Percentiles rank a stretch among this genome's conserved stretches.
Evolutionary conservation across 2,797 vertebrate species (phyloP).

Genomic region (Columba guinea): DNA sequence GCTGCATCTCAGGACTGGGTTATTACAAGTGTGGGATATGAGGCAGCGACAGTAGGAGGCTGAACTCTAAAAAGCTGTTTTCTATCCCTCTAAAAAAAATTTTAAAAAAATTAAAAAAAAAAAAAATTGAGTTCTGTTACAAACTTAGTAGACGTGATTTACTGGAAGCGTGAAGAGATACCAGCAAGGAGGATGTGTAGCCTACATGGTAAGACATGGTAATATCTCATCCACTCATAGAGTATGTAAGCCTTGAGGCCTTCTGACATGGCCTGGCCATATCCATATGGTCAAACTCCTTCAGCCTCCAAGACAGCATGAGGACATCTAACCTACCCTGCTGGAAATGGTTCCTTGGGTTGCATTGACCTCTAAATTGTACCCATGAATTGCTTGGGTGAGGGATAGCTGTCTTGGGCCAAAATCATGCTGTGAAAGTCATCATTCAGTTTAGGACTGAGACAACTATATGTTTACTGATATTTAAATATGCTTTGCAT

Average conservation of each 20-base stretch:
- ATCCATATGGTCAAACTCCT: neutral
- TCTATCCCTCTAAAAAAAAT: neutral
- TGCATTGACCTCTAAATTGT: neutral
- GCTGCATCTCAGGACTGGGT: neutral
- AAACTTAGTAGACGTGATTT: neutral
- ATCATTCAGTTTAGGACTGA: neutral
- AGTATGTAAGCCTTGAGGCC: neutral
- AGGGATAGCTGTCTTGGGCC: neutral
- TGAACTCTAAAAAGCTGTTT: neutral
- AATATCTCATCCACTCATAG: neutral
- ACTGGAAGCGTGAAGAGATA: neutral
- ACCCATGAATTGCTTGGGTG: neutral
- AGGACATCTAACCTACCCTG: neutral
- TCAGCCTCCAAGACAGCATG: neutral
- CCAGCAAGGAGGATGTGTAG: neutral
- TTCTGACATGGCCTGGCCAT: neutral
- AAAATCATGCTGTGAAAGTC: neutral
- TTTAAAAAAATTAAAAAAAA: no score
- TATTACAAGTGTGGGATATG: neutral
- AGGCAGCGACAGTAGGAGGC: neutral
- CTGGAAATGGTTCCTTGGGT: neutral
- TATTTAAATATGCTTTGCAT: neutral
- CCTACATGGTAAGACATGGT: neutral
- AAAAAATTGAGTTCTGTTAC: neutral
- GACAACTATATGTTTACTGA: neutral